Percentiles rank a stretch among this genome's conserved stretches.
Conservation (phyloP, 2,888 invertebrate genomes). For the Oscheius sp. region DNA sequence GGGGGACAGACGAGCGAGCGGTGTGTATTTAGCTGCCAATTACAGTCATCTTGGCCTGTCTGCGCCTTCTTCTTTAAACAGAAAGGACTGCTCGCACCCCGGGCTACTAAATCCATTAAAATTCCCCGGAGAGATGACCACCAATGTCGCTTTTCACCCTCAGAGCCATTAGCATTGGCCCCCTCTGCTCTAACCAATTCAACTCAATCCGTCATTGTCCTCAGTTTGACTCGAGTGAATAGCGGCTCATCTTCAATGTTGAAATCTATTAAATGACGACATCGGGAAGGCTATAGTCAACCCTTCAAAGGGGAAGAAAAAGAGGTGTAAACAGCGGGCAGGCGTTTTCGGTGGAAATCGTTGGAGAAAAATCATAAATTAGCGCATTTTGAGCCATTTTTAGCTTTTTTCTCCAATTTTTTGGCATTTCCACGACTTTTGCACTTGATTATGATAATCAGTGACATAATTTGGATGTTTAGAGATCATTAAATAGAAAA, state of each 20-base stretch:
- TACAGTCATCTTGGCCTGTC: neutral
- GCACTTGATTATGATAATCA: too few species aligned
- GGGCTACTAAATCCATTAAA: constrained; percentile 21
- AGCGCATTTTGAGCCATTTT: too few species aligned
- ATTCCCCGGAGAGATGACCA: constrained; percentile 21
- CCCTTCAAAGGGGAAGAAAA: too few species aligned
- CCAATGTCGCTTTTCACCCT: constrained; percentile 11
- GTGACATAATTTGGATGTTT: too few species aligned
- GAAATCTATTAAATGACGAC: too few species aligned
- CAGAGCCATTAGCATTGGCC: constrained; percentile 18
- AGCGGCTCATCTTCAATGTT: neutral
- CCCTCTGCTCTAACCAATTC: neutral
- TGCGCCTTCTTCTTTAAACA: neutral
- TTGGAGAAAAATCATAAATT: too few species aligned
- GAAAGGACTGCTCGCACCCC: neutral
- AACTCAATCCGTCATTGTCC: constrained; percentile 9
- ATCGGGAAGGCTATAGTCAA: neutral
- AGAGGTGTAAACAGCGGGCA: too few species aligned
- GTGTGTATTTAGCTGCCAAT: constrained; percentile 8
- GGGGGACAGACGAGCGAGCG: neutral
- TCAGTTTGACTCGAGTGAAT: neutral
- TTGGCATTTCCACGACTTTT: too few species aligned
- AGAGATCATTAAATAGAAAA: too few species aligned
- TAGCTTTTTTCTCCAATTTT: too few species aligned
- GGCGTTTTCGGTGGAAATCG: too few species aligned